Conservation (phyloP, 2,888 invertebrate genomes). For the Rotaria sp. region DNA sequence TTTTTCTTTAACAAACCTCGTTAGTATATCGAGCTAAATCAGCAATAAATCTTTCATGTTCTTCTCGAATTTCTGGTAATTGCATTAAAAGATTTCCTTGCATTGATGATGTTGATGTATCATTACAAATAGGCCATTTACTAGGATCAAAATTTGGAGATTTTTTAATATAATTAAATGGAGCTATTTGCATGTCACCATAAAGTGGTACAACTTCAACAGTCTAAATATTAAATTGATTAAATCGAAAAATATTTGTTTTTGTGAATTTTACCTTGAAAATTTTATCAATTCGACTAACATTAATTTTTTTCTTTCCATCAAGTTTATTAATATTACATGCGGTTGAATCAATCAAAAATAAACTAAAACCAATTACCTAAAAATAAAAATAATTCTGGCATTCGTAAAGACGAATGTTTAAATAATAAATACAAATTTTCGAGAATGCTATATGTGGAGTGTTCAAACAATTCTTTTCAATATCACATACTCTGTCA, state of each 20-base stretch:
- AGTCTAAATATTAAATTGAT: conserved; percentile 44
- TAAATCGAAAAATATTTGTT: background rate
- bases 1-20: conserved; percentile 55
- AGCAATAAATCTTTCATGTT: conserved; percentile 91
- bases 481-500: no score
- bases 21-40: conserved; percentile 81
- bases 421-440: no score
- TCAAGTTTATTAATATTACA: conserved; percentile 84
- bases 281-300: conserved; percentile 86
- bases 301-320: conserved; percentile 84
- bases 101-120: conserved; percentile 71
- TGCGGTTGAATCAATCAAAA: conserved; percentile 84
- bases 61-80: conserved; percentile 80
- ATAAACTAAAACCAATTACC: conserved; percentile 74
- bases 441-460: no score
- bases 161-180: conserved; percentile 89
- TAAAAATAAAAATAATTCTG: conserved; percentile 43
- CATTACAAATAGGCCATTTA: conserved; percentile 51
- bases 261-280: conserved; percentile 67
- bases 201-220: conserved; percentile 63
- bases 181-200: conserved; percentile 98
- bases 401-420: no score
- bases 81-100: conserved; percentile 77
- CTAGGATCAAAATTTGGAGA: conserved; percentile 56
- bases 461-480: no score